Conservation (phyloP, 2,888 invertebrate species). For the Cephus sareptanus region DNA sequence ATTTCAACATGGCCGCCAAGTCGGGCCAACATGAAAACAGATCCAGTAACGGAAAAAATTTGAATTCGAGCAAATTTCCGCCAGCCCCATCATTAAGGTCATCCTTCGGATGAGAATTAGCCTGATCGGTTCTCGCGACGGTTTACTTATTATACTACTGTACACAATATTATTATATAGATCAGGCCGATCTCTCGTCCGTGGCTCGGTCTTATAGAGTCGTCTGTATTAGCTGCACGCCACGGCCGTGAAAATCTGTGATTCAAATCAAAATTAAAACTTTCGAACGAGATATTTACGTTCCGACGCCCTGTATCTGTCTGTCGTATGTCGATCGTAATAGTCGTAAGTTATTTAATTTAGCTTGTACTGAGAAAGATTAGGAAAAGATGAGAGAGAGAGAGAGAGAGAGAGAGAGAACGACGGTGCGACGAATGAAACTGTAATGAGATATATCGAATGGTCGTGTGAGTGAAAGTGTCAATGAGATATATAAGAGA, state of each 20-base stretch:
- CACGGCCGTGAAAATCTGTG: slow-evolving; percentile 28
- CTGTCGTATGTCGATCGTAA: slow-evolving; percentile 13
- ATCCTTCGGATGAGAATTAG: neutral
- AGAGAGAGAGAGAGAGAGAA: neutral
- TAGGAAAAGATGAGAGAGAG: slow-evolving; percentile 1
- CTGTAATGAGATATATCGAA: no score
- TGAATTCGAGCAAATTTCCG: neutral
- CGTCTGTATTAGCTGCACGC: slow-evolving; percentile 9
- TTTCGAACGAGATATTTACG: slow-evolving; percentile 22
- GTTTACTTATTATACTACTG: neutral
- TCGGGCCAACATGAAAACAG: neutral
- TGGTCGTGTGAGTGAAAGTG: no score
- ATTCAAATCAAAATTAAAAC: slow-evolving; percentile 30
- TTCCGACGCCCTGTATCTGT: slow-evolving; percentile 1
- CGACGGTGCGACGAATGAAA: slow-evolving; percentile 6
- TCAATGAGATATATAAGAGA: no score
- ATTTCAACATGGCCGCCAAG: neutral
- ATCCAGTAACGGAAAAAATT: neutral
- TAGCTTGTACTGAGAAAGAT: slow-evolving; percentile 9
- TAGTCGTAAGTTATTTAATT: slow-evolving; percentile 7
- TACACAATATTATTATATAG: neutral
- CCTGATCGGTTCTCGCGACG: neutral
- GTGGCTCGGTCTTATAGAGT: neutral
- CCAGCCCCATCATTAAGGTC: neutral
- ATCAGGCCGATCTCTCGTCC: neutral